Conservation (phyloP, 1,140 invertebrate genomes). For the Rhyzopertha dominica region DNA sequence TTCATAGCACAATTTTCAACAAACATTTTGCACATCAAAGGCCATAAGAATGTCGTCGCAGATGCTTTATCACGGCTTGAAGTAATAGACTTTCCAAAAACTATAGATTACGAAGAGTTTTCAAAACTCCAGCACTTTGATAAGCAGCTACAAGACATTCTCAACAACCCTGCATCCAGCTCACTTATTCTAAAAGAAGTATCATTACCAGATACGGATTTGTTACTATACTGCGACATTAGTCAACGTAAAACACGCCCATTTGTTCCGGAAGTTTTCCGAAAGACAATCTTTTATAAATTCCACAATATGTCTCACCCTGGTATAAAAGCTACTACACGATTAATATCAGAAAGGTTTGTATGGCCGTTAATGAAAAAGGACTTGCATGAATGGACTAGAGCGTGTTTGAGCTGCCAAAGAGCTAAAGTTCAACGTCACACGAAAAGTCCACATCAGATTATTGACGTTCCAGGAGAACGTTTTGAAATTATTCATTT, state of each 20-base stretch:
- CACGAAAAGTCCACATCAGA: constrained; percentile 10
- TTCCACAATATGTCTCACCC: constrained; percentile 39
- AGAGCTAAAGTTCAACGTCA: constrained; percentile 17
- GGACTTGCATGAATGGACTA: constrained; percentile 17
- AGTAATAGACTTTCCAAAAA: constrained; percentile 21
- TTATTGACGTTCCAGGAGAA: constrained; percentile 8
- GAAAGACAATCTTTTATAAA: constrained; percentile 31
- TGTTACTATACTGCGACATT: constrained; percentile 32
- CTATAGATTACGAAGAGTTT: background rate
- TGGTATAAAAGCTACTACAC: constrained; percentile 30
- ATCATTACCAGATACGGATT: too few species aligned
- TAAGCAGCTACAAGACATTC: constrained; percentile 6
- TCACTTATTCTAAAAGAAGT: constrained; percentile 12
- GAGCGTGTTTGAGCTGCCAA: constrained; percentile 23
- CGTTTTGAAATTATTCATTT: constrained; percentile 45
- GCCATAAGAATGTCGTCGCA: constrained; percentile 31
- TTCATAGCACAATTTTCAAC: constrained; percentile 38
- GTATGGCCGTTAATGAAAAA: constrained; percentile 22
- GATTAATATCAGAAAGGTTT: constrained; percentile 34
- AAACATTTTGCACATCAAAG: constrained; percentile 37
- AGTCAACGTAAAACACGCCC: constrained; percentile 19
- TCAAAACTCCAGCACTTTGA: constrained; percentile 6
- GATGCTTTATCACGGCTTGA: constrained; percentile 33
- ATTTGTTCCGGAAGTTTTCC: constrained; percentile 23
- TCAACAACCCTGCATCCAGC: constrained; percentile 9